A percentile compares a stretch with the other conserved stretches of the same genome.
These are phyloP conservation scores for Stomatorhinus walkeri DNA, from an alignment of 2,797 vertebrate species.

Conservation along the genomic window DNA sequence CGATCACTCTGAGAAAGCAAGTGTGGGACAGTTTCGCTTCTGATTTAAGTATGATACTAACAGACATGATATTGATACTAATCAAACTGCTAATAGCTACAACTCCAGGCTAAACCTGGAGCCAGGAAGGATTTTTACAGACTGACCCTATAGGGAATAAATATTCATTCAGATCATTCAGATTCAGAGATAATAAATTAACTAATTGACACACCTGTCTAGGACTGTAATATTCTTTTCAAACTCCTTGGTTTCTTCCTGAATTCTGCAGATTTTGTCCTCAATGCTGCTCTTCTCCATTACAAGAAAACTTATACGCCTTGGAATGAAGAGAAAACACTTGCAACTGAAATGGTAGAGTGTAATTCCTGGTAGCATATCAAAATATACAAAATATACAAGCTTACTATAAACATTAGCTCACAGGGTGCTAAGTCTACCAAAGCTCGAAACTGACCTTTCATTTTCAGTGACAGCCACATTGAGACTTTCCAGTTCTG, in stretches of 20 bases:
- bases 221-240: constrained; percentile 38
- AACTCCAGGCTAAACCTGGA: background rate
- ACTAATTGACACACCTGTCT: constrained; percentile 40
- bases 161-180: background rate
- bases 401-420: background rate
- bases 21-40: background rate
- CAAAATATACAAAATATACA: background rate
- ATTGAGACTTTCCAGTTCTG: constrained; percentile 49
- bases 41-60: background rate
- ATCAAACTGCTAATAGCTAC: background rate
- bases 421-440: background rate
- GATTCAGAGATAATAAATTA: background rate
- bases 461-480: constrained; percentile 41
- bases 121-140: background rate
- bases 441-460: constrained; percentile 38
- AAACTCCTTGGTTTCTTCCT: constrained; percentile 44
- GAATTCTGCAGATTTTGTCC: constrained; percentile 42
- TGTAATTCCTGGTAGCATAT: background rate
- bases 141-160: background rate
- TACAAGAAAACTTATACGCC: constrained; percentile 49
- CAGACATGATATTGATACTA: background rate
- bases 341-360: background rate
- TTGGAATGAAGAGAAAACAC: constrained; percentile 30
- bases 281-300: constrained; percentile 43
- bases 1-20: constrained; percentile 49